Base-by-base conservation (phyloP, 2,888 invertebrate genomes). In the Mimas tiliae region DNA sequence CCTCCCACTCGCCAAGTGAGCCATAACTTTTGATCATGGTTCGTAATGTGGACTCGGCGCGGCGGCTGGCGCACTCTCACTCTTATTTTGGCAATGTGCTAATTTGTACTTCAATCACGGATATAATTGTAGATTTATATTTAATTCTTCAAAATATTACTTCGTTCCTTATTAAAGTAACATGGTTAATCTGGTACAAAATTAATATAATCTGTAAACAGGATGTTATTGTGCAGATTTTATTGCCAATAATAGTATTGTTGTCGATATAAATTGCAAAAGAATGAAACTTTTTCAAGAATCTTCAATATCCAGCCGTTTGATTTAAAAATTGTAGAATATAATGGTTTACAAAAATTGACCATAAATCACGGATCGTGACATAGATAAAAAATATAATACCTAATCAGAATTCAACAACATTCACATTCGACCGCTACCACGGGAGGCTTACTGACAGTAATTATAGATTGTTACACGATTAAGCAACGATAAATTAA, bases 21-120 rank as follows among this genome's bases (percentile, higher is more conserved):
- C 33, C 45, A 16, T 33, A 47, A 27, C 27, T 27, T 11, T 33
- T 45, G 62, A 48, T 48, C 19, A 50, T 50, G 50, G 50, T 9
- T 48, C n/a, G n/a, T 16, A 38, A 7, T 27, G 21, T 27, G n/a
- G 42, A 74, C 74, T 70, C 73, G 65, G 72, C 73, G 76, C 27
- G 78, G 80, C 75, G 79, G 69, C 70, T 70, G 68, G 66, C 71
- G 67, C 67, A 84, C 83, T 87, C 81, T 85, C 84, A 72, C 80
- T 85, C 78, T 84, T 80, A 72, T 74, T 87, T 80, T 78, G 81
- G 81, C 70, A 72, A 76, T 75, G 63, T 69, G 68, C 72, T 72
- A 70, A 69, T 68, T 72, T 68, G 64, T 72, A 70, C 69, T 68
- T 70, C 68, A 70, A 69, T 69, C 66, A 70, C 68, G 53, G 38